Evolutionary conservation across 2,888 invertebrate species (phyloP), one percentile per base, ranked within the genome.

Genomic region (Eucera pruinosa): DNA sequence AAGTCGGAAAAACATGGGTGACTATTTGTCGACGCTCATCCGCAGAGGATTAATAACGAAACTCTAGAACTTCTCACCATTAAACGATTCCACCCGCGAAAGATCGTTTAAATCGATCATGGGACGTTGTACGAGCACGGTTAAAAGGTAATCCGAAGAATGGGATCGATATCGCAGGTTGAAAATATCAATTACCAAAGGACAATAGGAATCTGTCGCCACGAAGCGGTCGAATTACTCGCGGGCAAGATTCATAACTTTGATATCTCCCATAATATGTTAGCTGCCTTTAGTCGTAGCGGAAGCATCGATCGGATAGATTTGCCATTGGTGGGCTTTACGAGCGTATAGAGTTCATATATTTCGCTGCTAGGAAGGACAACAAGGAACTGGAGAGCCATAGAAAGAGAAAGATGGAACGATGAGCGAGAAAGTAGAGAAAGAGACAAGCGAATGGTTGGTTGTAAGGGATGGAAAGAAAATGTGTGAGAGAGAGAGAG

Each of bases 301-400:
- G 74, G 75, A 78, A 75, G 76, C 67, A 75, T 62, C 78, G 81
- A 85, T 79, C 83, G 71, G 79, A 84, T 79, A 78, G 85, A 85
- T 84, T 81, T 78, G 71, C 82, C 60, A 55, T 82, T 62, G 73
- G 48, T 54, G 67, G 50, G 65, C 66, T 67, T 67, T 43, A 47
- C 57, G 60, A 54, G 54, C 64, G 74, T 75, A 81, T 52, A 60
- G 67, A 83, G 83, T 87, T 85, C 84, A 84, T 88, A 87, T 85
- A 88, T 88, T 80, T 84, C 72, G 68, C 65, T 58, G 67, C 54
- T 57, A 57, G 47, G 30, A 41, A 33, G 57, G 65, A 62, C 54
- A 50, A 55, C 58, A 36, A 45, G 27, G 45, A 41, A 61, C 5
- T n/a, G n/a, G n/a, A n/a, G n/a, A n/a, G n/a, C n/a, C n/a, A n/a